These are phyloP conservation scores for Pachypeltis micranthus DNA, from an alignment of 1,140 invertebrate species.

Conservation along the genomic window DNA sequence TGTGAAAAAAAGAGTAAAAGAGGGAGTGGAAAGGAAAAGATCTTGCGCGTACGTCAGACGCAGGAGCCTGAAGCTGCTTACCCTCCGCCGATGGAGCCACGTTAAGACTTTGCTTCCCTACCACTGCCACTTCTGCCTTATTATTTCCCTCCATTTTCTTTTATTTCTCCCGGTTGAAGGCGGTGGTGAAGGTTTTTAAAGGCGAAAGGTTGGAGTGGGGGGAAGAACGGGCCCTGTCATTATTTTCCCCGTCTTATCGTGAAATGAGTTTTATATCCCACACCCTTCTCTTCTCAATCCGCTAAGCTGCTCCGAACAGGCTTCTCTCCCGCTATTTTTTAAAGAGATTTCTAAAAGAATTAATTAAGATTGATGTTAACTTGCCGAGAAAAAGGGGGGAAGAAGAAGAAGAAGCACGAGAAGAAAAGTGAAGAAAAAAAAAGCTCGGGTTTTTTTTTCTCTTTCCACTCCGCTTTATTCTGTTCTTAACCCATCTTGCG, in stretches of 20 bases:
- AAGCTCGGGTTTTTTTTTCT: neutral
- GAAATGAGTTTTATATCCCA: slow-evolving; percentile 10
- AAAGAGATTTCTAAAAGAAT: neutral
- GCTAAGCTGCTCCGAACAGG: slow-evolving; percentile 1
- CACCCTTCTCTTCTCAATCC: neutral
- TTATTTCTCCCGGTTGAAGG: neutral
- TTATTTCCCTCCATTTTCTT: slow-evolving; percentile 3
- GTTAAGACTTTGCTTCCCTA: too few species aligned
- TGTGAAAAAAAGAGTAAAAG: neutral
- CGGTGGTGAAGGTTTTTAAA: neutral
- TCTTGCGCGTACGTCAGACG: neutral
- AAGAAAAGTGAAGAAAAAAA: neutral
- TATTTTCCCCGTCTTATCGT: slow-evolving; percentile 7
- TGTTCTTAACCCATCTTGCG: neutral
- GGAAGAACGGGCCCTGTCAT: neutral
- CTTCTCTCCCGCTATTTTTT: neutral
- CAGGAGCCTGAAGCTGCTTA: too few species aligned
- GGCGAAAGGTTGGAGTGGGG: neutral
- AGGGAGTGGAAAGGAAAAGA: neutral
- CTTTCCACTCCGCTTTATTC: neutral
- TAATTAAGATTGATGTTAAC: slow-evolving; percentile 10
- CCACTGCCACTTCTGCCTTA: too few species aligned
- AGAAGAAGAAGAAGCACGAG: too few species aligned
- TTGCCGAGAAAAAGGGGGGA: neutral
- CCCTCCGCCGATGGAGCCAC: too few species aligned